Evolutionary conservation across 2,797 vertebrate genomes (phyloP).

Genomic region (Hozukius guyotensis): DNA sequence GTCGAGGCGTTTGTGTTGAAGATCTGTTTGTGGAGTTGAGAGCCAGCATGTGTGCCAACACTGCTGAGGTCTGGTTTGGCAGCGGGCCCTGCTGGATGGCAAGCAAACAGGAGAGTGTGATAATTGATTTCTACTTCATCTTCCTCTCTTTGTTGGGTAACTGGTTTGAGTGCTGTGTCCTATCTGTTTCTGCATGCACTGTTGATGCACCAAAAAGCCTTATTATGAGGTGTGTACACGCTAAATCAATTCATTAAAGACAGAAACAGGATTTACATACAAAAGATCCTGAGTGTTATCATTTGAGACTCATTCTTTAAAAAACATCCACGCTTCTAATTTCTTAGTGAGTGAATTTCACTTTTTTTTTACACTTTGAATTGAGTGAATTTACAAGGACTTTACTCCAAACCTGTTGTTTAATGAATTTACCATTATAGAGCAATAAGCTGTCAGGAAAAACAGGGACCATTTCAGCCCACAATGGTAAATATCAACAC

Average conservation of each 20-base stretch:
- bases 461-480: background rate
- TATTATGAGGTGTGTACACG: conserved; percentile 42
- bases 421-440: background rate
- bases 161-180: conserved; percentile 35
- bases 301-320: background rate
- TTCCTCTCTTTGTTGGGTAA: conserved; percentile 21
- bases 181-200: conserved; percentile 55
- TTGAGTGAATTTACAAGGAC: background rate
- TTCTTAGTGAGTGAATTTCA: background rate
- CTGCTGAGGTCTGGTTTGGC: conserved; percentile 47
- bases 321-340: background rate
- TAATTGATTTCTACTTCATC: conserved; percentile 41
- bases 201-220: conserved; percentile 62
- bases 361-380: conserved; percentile 8
- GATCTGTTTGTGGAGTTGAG: conserved; percentile 22
- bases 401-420: background rate
- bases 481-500: background rate
- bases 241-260: conserved; percentile 9
- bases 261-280: conserved; percentile 9
- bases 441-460: conserved; percentile 4
- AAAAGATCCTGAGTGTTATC: background rate
- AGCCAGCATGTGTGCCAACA: conserved; percentile 5
- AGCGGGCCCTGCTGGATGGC: conserved; percentile 25
- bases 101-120: conserved; percentile 46
- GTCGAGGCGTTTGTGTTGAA: conserved; percentile 4